Evolutionary conservation across 2,888 invertebrate genomes (phyloP), one percentile per base, ranked within the genome.

Genomic region (Heteropelma amictum): DNA sequence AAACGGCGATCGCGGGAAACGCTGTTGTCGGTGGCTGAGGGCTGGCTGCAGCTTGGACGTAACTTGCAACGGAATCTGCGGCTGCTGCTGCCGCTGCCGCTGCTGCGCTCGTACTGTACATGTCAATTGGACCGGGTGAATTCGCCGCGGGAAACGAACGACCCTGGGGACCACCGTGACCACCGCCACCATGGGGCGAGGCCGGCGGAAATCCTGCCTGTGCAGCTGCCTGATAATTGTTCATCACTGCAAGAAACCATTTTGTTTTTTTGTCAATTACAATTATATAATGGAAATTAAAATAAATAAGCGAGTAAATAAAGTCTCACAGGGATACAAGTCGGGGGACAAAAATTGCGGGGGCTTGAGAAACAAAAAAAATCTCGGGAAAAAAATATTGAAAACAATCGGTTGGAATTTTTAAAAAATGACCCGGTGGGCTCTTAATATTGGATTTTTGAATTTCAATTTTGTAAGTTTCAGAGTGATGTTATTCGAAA

Each of bases 31-130:
- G 96, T 85, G 98, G 98, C 91, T 98, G 98, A 86, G 98, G 98
- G 91, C 97, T 97, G 85, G 98, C 92, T 76, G 93, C 97, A 85
- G 98, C 97, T 92, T 98, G 98, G 89, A 98, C 97, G 91, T 98
- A 98, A 89, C 97, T 96, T 83, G 92, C 91, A 83, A 96, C 95
- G 89, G 95, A 95, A 89, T 96, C 97, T 79, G 89, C 90, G 78
- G 89, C 90, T 81, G 86, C 91, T 80, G 90, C 90, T 80, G 92
- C 90, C 78, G 88, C 89, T 78, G 91, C 92, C 79, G 91, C 92
- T 80, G 93, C 94, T 80, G 92, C 93, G 85, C 95, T 96, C 86
- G 96, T 95, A 90, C 94, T 96, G 92, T 97, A 97, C 92, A 98
- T 96, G 90, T 98, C 98, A 87, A 98, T 95, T 87, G 97, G 94